These are phyloP conservation scores for Pseudotriccus pelzelni DNA, from an alignment of 2,797 vertebrate species.

Conservation along the genomic window DNA sequence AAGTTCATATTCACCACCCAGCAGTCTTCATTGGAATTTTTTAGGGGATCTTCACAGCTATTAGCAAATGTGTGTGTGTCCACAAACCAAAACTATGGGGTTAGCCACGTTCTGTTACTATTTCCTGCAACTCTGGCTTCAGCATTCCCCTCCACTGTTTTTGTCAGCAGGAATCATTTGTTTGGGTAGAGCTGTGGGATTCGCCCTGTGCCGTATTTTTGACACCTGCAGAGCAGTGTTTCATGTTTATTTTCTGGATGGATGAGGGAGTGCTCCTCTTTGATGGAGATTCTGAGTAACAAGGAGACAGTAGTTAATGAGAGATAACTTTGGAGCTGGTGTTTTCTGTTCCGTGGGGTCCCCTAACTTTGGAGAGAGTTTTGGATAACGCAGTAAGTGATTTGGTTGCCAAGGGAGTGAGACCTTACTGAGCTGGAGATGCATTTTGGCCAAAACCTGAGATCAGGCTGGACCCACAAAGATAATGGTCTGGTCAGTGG, in stretches of 20 bases:
- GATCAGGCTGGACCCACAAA: background rate
- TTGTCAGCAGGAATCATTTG: background rate
- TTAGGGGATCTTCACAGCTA: background rate
- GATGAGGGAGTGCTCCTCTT: background rate
- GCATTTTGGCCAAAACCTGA: background rate
- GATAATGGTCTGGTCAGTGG: background rate
- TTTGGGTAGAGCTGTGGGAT: background rate
- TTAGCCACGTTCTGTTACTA: background rate
- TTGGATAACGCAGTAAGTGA: fast-evolving
- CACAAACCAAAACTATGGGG: background rate
- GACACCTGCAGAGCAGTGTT: background rate
- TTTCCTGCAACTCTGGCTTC: background rate
- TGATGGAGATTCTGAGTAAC: background rate
- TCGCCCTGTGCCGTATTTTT: background rate
- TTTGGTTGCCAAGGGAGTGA: background rate
- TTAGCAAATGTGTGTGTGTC: background rate
- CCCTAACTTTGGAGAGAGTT: background rate
- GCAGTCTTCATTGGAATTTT: background rate
- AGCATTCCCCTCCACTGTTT: background rate
- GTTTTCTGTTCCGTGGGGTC: background rate
- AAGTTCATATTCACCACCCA: background rate
- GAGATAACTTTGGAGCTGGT: background rate
- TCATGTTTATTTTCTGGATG: background rate
- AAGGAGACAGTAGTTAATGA: background rate
- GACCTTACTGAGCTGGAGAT: background rate